Evolutionary conservation across 2,888 invertebrate genomes (phyloP).

Genomic region (Hirtodrosophila histrioides): DNA sequence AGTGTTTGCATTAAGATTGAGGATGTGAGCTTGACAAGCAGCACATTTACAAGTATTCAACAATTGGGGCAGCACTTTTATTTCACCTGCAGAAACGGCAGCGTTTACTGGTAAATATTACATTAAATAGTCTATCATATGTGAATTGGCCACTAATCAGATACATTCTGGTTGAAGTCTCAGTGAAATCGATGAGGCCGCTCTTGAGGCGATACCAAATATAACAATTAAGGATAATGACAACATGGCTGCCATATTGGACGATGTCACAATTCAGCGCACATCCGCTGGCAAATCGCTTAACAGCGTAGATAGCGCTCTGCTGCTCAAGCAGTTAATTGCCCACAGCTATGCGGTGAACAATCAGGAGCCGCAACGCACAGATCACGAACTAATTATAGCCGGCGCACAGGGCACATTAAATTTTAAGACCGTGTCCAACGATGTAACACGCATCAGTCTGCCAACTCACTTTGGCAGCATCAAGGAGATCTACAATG

Average conservation of each 20-base stretch:
- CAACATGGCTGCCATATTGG: constrained; percentile 66
- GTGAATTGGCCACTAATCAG: background rate
- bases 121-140: too few species aligned
- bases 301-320: constrained; percentile 50
- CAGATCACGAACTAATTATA: constrained; percentile 45
- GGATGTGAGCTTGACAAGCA: constrained; percentile 68
- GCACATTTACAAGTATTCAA: constrained; percentile 78
- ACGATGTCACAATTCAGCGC: constrained; percentile 71
- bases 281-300: constrained; percentile 55
- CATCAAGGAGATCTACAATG: constrained; percentile 78
- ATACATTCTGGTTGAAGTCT: constrained; percentile 52
- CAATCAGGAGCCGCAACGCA: constrained; percentile 41
- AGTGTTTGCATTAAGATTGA: constrained; percentile 77
- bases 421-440: constrained; percentile 58
- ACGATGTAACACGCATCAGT: constrained; percentile 59
- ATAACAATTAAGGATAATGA: constrained; percentile 77
- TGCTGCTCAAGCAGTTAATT: constrained; percentile 44
- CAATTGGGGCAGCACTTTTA: constrained; percentile 71
- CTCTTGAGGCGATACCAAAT: constrained; percentile 69
- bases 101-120: constrained; percentile 77
- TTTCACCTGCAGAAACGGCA: constrained; percentile 81
- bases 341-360: constrained; percentile 44
- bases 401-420: constrained; percentile 58
- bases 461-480: constrained; percentile 71
- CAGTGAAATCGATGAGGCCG: constrained; percentile 79